Conservation (phyloP, 2,113 vertebrate genomes). For the Nycticorax nycticorax region DNA sequence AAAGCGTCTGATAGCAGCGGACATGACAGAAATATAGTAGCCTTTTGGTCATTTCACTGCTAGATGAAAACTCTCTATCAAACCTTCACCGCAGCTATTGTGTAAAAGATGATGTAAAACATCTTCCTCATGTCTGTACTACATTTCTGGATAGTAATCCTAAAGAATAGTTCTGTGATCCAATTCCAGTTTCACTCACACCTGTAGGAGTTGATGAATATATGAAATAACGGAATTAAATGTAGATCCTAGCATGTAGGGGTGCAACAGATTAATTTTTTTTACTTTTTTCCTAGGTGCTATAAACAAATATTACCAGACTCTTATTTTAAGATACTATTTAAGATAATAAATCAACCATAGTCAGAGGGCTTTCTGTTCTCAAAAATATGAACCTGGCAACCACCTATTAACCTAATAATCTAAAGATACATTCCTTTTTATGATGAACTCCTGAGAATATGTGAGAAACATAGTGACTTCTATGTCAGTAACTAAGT, state of each 20-base stretch:
- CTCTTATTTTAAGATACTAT: neutral
- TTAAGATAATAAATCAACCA: neutral
- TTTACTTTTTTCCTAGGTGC: neutral
- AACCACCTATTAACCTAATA: neutral
- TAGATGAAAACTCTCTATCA: neutral
- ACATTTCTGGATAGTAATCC: neutral
- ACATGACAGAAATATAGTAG: neutral
- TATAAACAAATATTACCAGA: neutral
- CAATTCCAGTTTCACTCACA: neutral
- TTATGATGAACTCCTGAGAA: neutral
- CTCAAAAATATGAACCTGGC: neutral
- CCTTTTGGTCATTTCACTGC: neutral
- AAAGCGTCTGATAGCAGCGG: neutral
- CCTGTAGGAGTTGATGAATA: neutral
- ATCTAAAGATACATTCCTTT: neutral
- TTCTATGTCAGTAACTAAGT: neutral
- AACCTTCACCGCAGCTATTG: neutral
- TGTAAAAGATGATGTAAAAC: neutral
- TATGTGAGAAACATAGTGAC: neutral
- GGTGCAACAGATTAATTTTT: neutral
- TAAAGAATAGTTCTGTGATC: neutral
- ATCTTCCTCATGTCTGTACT: neutral
- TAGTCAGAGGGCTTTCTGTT: neutral
- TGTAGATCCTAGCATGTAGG: neutral
- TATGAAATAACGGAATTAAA: neutral